Evolutionary conservation across 1,140 invertebrate species (phyloP).

Genomic region (Cyphomyrmex costatus): DNA sequence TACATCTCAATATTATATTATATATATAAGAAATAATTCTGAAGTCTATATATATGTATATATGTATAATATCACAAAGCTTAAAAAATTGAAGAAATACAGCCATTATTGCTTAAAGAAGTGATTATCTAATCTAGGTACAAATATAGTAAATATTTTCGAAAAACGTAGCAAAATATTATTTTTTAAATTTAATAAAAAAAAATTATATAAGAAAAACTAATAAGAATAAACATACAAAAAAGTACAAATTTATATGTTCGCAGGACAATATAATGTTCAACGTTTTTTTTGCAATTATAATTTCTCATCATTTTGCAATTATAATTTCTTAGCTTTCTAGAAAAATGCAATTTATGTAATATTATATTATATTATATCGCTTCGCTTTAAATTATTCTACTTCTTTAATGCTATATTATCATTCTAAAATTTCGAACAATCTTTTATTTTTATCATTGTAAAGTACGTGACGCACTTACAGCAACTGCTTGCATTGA

Average conservation of each 20-base stretch:
- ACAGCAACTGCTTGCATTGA: constrained; percentile 3
- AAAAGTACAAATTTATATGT: background rate
- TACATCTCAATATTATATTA: too few species aligned
- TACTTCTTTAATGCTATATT: background rate
- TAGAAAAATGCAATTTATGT: too few species aligned
- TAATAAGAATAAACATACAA: background rate
- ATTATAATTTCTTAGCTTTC: too few species aligned
- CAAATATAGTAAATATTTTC: too few species aligned
- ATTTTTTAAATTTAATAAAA: background rate
- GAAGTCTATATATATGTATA: too few species aligned
- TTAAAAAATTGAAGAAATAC: too few species aligned
- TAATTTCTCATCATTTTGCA: too few species aligned
- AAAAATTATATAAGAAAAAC: background rate
- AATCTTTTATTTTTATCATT: constrained; percentile 4
- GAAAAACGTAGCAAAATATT: background rate
- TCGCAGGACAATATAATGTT: background rate
- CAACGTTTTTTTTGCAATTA: background rate
- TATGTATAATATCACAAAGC: too few species aligned
- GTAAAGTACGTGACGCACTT: background rate
- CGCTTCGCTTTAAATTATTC: background rate
- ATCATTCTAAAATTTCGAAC: constrained; percentile 24
- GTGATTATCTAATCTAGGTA: too few species aligned
- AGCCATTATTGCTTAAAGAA: too few species aligned
- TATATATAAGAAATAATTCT: too few species aligned
- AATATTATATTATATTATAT: background rate